Conservation (phyloP, 37 sponge, comb jelly and placozoan genomes). For the Theonella swinhoei region DNA sequence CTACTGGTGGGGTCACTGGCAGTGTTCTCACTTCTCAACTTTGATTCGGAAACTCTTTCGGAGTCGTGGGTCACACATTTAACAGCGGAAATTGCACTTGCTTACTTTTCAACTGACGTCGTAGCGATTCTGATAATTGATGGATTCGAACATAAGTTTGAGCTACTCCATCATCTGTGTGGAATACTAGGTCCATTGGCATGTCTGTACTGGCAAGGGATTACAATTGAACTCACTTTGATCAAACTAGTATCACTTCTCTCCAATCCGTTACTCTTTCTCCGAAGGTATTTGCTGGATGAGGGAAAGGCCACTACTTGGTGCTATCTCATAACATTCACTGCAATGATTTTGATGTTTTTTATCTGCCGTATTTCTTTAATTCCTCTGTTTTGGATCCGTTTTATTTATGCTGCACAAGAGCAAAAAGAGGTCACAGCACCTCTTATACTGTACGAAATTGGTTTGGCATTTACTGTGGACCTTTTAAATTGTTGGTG, state of each 20-base stretch:
- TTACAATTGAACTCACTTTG: background rate
- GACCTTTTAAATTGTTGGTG: constrained; percentile 73
- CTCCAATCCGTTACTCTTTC: background rate
- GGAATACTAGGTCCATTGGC: background rate
- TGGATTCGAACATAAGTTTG: no score
- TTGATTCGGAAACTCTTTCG: no score
- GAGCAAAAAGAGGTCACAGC: background rate
- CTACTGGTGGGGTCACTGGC: no score
- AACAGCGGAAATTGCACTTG: no score
- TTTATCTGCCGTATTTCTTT: constrained; percentile 52
- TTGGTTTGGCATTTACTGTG: constrained; percentile 18
- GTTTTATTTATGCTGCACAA: background rate
- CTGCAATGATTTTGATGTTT: constrained; percentile 51
- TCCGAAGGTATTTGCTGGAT: background rate
- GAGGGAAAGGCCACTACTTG: background rate
- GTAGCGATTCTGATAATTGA: no score
- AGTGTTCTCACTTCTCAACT: no score
- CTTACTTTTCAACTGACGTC: no score
- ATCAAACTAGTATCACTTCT: background rate
- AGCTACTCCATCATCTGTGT: background rate
- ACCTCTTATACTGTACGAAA: background rate
- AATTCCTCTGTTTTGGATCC: constrained; percentile 60
- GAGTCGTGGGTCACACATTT: no score
- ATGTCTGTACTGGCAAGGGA: background rate
- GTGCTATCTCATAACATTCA: background rate